These are phyloP conservation scores for Oryzias curvinotus DNA, from an alignment of 2,113 vertebrate species.

Conservation along the genomic window DNA sequence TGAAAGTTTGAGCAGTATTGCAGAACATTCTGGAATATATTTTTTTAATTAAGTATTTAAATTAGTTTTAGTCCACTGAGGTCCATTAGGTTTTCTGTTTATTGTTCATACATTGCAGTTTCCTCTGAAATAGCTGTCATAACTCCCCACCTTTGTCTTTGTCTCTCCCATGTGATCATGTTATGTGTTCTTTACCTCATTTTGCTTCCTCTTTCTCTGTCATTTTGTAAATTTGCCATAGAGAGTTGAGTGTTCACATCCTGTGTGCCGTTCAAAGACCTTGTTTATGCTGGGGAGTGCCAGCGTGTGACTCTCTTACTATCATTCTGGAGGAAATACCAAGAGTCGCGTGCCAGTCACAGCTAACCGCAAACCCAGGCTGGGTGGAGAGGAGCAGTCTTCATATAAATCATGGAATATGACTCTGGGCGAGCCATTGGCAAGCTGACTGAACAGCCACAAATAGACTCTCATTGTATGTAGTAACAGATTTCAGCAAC, in stretches of 20 bases:
- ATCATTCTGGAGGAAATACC: slow-evolving; percentile 67
- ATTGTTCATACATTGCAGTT: neutral
- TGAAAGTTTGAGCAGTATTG: neutral
- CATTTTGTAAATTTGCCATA: slow-evolving; percentile 33
- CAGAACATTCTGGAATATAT: neutral
- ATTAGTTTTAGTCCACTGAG: neutral
- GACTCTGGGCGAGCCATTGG: slow-evolving; percentile 56
- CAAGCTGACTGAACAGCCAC: slow-evolving; percentile 47
- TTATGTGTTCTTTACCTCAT: slow-evolving; percentile 9
- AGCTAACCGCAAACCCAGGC: slow-evolving; percentile 63
- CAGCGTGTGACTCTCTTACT: slow-evolving; percentile 60
- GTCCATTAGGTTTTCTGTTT: neutral
- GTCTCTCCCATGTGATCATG: slow-evolving; percentile 7
- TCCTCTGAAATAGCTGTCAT: neutral
- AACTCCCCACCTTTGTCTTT: slow-evolving; percentile 21
- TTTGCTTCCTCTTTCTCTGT: slow-evolving; percentile 12
- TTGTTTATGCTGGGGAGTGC: slow-evolving; percentile 54
- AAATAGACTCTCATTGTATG: slow-evolving; percentile 64
- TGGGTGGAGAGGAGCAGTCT: slow-evolving; percentile 68
- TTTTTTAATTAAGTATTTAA: neutral
- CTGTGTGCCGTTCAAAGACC: slow-evolving; percentile 42
- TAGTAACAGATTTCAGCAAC: slow-evolving; percentile 61
- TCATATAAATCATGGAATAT: slow-evolving; percentile 71
- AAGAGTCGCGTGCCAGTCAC: slow-evolving; percentile 68
- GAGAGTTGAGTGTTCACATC: slow-evolving; percentile 56